Conservation (phyloP, 35 echinoderm and acorn worm genomes). For the Apostichopus japonicus region DNA sequence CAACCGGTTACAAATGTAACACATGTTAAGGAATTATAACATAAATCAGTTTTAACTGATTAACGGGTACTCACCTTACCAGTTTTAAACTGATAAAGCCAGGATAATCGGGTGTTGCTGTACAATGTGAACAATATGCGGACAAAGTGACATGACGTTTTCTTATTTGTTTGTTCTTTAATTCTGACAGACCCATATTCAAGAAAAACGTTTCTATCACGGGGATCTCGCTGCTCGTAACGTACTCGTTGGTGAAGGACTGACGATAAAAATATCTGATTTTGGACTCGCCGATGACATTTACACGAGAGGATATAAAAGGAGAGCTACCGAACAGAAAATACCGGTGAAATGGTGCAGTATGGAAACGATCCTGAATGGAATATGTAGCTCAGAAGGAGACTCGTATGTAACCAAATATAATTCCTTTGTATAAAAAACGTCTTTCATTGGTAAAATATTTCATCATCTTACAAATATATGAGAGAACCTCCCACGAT, state of each 20-base stretch:
- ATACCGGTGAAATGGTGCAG: constrained; percentile 66
- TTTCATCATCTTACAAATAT: too few species aligned
- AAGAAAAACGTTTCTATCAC: constrained; percentile 43
- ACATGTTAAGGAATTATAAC: too few species aligned
- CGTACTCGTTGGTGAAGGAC: constrained; percentile 51
- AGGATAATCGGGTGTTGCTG: too few species aligned
- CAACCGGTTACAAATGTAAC: too few species aligned
- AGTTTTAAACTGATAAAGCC: too few species aligned
- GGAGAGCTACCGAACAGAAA: constrained; percentile 35
- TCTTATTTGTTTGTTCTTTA: too few species aligned
- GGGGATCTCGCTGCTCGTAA: constrained; percentile 59
- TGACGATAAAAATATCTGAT: constrained; percentile 52
- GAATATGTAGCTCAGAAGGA: constrained; percentile 59
- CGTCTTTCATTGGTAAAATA: too few species aligned
- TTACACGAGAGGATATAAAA: constrained; percentile 43
- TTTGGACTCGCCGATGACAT: constrained; percentile 65
- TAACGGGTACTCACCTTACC: too few species aligned
- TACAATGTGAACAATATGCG: too few species aligned
- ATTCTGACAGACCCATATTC: neutral
- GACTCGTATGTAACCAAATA: constrained; percentile 59
- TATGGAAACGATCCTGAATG: constrained; percentile 54
- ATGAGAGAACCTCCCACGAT: neutral
- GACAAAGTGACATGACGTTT: too few species aligned
- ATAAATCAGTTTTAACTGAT: too few species aligned
- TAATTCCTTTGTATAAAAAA: neutral